Percentiles rank a stretch among this genome's conserved stretches.
Evolutionary conservation across 2,797 vertebrate species (phyloP).

Genomic region (Cirrhinus mrigala): DNA sequence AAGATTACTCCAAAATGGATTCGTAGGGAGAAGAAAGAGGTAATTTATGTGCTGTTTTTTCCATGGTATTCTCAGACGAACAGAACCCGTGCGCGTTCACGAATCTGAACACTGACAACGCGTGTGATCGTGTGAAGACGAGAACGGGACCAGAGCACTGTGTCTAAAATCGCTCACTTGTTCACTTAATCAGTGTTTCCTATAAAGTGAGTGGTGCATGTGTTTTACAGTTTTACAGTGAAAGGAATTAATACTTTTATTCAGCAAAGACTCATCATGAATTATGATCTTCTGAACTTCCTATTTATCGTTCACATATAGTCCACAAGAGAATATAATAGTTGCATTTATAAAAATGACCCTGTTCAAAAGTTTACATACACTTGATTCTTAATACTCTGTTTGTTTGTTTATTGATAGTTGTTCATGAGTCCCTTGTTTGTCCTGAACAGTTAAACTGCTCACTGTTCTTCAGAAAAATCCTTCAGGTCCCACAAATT

Average conservation of each 20-base stretch:
- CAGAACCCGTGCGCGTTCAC: background rate
- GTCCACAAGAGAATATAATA: no score
- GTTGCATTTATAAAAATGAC: no score
- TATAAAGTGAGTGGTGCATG: background rate
- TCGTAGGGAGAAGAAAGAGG: constrained; percentile 31
- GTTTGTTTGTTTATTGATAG: no score
- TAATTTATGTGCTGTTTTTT: constrained; percentile 36
- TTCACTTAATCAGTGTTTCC: background rate
- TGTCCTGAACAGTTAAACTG: no score
- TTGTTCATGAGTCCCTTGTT: no score
- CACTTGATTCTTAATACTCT: no score
- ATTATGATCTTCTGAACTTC: background rate
- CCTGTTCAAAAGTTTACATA: no score
- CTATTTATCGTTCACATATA: background rate
- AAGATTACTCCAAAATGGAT: constrained; percentile 36
- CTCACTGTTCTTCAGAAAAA: no score
- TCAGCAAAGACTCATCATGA: background rate
- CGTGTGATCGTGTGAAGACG: background rate
- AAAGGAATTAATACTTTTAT: background rate
- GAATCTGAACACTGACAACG: background rate
- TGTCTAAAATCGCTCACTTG: no score
- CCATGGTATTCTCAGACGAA: constrained; percentile 15
- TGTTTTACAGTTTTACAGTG: background rate
- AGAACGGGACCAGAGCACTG: no score
- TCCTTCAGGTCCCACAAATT: no score